Evolutionary conservation across 2,888 invertebrate species (phyloP).

Genomic region (Synergus itoensis): DNA sequence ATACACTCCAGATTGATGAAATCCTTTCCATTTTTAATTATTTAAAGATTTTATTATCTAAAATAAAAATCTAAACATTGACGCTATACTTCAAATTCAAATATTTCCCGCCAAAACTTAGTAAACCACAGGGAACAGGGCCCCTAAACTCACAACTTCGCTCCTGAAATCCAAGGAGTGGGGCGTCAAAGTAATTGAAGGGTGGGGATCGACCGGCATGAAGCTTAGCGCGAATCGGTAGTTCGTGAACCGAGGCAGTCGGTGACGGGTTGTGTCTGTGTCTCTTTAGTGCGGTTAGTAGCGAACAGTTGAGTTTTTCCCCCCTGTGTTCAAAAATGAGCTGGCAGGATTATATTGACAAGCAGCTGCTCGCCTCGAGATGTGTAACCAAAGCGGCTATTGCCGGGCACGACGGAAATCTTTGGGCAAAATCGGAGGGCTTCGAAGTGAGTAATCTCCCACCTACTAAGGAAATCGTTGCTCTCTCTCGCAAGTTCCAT

Average conservation of each 20-base stretch:
- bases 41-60: not conserved
- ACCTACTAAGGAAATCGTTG: constrained; percentile 36
- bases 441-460: constrained; percentile 89
- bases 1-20: not conserved
- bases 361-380: constrained; percentile 96
- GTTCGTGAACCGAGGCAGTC: constrained; percentile 74
- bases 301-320: constrained; percentile 65
- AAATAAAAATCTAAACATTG: not conserved
- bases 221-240: constrained; percentile 53
- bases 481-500: constrained; percentile 49
- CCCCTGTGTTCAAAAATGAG: constrained; percentile 83
- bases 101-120: not conserved
- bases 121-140: not conserved
- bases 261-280: constrained; percentile 70
- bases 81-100: not conserved
- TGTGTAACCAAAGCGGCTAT: constrained; percentile 97
- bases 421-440: constrained; percentile 96
- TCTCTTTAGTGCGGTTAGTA: constrained; percentile 66
- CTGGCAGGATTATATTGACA: constrained; percentile 99
- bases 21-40: not conserved
- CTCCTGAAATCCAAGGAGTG: not conserved
- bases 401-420: constrained; percentile 96
- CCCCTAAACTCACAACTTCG: not conserved
- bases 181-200: not conserved
- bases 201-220: constrained; percentile 4